phyloP scores from a whole-genome alignment of 2,888 invertebrate species.

The Entomobrya proxima region DNA sequence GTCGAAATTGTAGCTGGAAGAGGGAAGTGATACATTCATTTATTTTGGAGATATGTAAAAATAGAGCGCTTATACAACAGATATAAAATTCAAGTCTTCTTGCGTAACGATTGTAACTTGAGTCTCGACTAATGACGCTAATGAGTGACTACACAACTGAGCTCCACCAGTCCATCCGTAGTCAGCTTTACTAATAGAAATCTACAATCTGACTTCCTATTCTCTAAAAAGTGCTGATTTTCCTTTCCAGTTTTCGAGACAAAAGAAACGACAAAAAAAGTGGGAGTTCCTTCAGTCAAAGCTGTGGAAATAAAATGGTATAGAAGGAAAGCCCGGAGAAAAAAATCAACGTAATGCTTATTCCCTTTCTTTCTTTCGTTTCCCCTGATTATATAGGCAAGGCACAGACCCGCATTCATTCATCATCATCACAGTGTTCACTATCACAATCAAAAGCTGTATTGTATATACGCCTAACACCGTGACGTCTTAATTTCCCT shows the following conservation, averaged over 20 bases:
- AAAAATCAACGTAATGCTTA: no score
- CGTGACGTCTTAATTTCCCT: conserved; percentile 68
- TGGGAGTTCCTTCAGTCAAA: conserved; percentile 40
- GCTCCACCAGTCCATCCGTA: conserved; percentile 11
- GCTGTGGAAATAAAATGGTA: not conserved
- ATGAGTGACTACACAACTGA: conserved; percentile 64
- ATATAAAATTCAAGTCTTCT: not conserved
- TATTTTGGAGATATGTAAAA: not conserved
- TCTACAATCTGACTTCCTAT: conserved; percentile 46
- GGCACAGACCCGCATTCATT: conserved; percentile 52
- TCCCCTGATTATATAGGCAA: conserved; percentile 24
- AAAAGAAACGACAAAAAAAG: conserved; percentile 48
- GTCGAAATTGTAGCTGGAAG: not conserved
- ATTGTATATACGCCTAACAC: conserved; percentile 51
- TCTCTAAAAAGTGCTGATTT: conserved; percentile 61
- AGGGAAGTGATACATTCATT: not conserved
- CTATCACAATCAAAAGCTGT: conserved; percentile 16
- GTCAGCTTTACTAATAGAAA: conserved; percentile 31
- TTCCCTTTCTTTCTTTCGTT: not conserved
- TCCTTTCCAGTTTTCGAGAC: conserved; percentile 31
- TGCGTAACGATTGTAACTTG: conserved; percentile 1
- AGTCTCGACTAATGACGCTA: conserved; percentile 61
- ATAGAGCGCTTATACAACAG: not conserved
- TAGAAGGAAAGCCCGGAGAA: not conserved
- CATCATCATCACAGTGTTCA: conserved; percentile 29